These are phyloP conservation scores for Hydriomena furcata DNA, from an alignment of 2,888 invertebrate genomes.

Conservation along the genomic window DNA sequence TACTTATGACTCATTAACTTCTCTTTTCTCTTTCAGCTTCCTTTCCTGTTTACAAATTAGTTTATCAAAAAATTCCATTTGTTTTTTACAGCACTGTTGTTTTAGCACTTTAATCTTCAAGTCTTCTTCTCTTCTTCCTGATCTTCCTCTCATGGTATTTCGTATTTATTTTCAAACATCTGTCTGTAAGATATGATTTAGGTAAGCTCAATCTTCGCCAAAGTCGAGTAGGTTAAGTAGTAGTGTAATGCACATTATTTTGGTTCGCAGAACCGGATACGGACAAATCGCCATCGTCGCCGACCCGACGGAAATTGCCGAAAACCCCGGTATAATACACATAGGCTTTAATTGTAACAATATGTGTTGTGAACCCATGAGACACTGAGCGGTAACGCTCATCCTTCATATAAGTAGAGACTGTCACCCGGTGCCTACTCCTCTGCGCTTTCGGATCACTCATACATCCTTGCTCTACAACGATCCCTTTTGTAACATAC, in stretches of 20 bases:
- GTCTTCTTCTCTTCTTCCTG: constrained; percentile 15
- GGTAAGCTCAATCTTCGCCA: constrained; percentile 11
- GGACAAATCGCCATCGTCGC: constrained; percentile 94
- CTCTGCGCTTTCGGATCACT: constrained; percentile 71
- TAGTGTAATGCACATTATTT: constrained; percentile 65
- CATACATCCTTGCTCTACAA: constrained; percentile 53
- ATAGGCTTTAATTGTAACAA: constrained; percentile 81
- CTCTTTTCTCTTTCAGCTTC: constrained; percentile 21
- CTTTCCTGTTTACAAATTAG: constrained; percentile 6
- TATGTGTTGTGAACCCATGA: constrained; percentile 83
- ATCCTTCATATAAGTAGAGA: constrained; percentile 75
- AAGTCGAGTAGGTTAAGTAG: constrained; percentile 29
- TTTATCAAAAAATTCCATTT: constrained; percentile 7
- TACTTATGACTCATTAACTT: constrained; percentile 7
- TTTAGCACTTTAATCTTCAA: constrained; percentile 9
- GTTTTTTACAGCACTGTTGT: constrained; percentile 6
- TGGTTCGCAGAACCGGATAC: constrained; percentile 90
- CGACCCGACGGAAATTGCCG: constrained; percentile 96
- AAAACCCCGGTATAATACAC: constrained; percentile 97
- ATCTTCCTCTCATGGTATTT: constrained; percentile 12
- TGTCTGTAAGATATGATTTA: constrained; percentile 10
- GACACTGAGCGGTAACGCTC: constrained; percentile 68
- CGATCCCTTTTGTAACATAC: constrained; percentile 49
- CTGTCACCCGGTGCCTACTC: constrained; percentile 81
- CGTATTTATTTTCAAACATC: constrained; percentile 11